A percentile compares a stretch with the other conserved stretches of the same genome.
Evolutionary conservation across 2,888 invertebrate genomes (phyloP).

Genomic region (Drosophila paranaensis): DNA sequence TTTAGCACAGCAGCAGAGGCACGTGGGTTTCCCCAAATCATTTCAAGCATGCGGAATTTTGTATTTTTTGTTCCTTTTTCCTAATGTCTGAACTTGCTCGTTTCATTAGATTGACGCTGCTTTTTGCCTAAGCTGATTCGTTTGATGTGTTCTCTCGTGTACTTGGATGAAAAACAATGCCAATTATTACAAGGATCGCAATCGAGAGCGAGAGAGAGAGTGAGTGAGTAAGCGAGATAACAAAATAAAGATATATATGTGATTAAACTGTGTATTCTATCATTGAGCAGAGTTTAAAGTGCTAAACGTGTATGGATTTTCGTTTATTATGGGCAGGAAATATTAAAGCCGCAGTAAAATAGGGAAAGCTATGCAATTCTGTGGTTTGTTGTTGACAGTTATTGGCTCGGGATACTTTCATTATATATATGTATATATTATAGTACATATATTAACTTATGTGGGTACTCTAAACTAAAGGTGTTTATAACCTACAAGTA

Average conservation of each 20-base stretch:
- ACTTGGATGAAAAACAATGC: conserved; percentile 54
- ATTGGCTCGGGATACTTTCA: conserved; percentile 5
- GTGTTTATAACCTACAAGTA: conserved; percentile 36
- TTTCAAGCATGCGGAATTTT: conserved; percentile 27
- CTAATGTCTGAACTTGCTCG: conserved; percentile 55
- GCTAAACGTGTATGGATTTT: neutral
- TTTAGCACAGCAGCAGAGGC: conserved; percentile 17
- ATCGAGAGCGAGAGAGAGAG: neutral
- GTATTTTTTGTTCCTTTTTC: conserved; percentile 18
- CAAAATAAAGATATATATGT: neutral
- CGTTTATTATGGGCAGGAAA: neutral
- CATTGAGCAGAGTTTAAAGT: neutral
- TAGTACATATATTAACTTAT: conserved; percentile 44
- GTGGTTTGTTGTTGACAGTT: conserved; percentile 26
- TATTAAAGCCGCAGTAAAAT: neutral
- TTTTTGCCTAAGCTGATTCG: conserved; percentile 61
- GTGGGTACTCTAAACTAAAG: conserved; percentile 55
- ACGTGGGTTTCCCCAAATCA: neutral
- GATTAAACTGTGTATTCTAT: neutral
- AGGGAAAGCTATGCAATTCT: neutral
- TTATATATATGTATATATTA: conserved; percentile 1
- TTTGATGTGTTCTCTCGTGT: conserved; percentile 62
- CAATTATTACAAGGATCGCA: conserved; percentile 57
- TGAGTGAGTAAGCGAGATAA: neutral
- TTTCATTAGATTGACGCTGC: conserved; percentile 61